Percentiles rank a stretch among this genome's conserved stretches.
phyloP scores from a whole-genome alignment of 92 coral and sea anemone species.

The Paramuricea clavata region DNA sequence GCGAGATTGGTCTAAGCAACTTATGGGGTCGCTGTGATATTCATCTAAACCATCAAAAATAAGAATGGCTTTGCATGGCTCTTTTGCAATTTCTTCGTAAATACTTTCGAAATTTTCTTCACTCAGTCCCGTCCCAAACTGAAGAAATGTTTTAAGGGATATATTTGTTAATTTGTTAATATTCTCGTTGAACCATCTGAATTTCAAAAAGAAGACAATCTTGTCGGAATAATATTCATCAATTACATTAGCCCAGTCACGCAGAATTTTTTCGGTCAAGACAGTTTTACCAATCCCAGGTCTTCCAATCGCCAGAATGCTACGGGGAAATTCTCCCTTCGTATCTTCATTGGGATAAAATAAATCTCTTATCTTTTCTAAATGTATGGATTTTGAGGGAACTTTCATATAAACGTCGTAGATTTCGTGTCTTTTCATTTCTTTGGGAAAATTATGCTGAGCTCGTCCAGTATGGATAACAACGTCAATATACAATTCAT shows the following conservation, averaged over 20 bases:
- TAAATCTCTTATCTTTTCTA: conserved; percentile 49
- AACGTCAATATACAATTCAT: no score
- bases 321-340: conserved; percentile 20
- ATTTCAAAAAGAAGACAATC: conserved; percentile 42
- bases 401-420: no score
- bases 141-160: conserved; percentile 49
- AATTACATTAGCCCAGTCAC: conserved; percentile 49
- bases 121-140: background rate
- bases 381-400: no score
- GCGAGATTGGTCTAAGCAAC: conserved; percentile 21
- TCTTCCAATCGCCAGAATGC: conserved; percentile 64
- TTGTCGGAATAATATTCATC: conserved; percentile 26
- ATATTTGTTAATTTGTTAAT: conserved; percentile 7
- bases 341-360: conserved; percentile 55
- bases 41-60: conserved; percentile 79
- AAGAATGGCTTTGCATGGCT: conserved; percentile 52
- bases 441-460: no score
- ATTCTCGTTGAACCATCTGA: conserved; percentile 69
- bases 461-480: no score
- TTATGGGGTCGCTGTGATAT: conserved; percentile 8
- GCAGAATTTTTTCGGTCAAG: conserved; percentile 53
- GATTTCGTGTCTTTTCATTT: no score
- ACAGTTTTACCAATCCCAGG: conserved; percentile 75
- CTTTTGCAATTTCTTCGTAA: conserved; percentile 39
- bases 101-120: conserved; percentile 5